phyloP scores from a whole-genome alignment of 2,888 invertebrate genomes.

The Plagodis pulveraria region DNA sequence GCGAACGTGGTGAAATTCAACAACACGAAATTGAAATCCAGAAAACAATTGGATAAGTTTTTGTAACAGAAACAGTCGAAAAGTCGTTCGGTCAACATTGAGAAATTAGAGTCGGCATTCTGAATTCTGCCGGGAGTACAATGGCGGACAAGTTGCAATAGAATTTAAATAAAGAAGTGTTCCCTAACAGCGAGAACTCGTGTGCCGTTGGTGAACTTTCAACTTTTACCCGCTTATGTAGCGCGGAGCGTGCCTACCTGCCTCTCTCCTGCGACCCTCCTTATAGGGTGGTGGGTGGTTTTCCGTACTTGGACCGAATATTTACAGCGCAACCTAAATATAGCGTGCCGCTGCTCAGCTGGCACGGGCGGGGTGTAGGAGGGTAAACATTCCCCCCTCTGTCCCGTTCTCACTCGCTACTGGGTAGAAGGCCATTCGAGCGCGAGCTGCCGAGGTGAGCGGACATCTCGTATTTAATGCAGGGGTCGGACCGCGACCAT shows the following conservation, averaged over 20 bases:
- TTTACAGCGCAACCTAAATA: constrained; percentile 85
- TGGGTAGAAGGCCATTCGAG: constrained; percentile 71
- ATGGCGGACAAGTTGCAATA: constrained; percentile 84
- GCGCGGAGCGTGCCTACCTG: constrained; percentile 49
- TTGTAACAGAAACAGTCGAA: constrained; percentile 47
- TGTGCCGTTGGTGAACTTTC: constrained; percentile 81
- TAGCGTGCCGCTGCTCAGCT: constrained; percentile 83
- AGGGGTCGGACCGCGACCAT: constrained; percentile 66
- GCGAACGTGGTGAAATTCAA: constrained; percentile 56
- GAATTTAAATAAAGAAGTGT: constrained; percentile 83
- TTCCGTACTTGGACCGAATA: constrained; percentile 83
- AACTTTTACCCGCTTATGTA: constrained; percentile 80
- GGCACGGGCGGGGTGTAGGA: constrained; percentile 69
- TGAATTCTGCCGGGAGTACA: constrained; percentile 75
- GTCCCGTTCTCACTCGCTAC: constrained; percentile 46
- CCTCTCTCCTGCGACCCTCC: constrained; percentile 40
- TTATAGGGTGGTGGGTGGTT: constrained; percentile 48
- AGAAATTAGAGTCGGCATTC: constrained; percentile 71
- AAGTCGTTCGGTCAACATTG: constrained; percentile 57
- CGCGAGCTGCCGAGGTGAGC: constrained; percentile 68
- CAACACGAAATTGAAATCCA: constrained; percentile 57
- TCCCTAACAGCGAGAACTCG: constrained; percentile 74
- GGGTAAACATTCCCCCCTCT: constrained; percentile 74
- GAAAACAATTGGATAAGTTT: constrained; percentile 62
- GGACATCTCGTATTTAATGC: constrained; percentile 63